Conservation (phyloP, 1,140 invertebrate species). For the Solenopsis invicta region DNA sequence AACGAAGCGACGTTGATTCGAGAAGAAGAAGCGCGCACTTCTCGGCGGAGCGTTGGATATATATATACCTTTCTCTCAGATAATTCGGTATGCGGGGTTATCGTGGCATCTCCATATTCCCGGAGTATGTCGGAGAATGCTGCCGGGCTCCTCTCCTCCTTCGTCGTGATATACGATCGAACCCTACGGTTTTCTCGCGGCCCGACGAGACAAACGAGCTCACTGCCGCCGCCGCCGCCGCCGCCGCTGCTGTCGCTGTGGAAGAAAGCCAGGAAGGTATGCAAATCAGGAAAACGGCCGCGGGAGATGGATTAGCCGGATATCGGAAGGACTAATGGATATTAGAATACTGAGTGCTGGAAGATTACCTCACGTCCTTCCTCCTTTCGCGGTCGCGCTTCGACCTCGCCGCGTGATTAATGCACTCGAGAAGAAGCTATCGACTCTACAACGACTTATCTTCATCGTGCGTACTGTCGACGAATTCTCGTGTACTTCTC, state of each 20-base stretch:
- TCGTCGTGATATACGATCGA: constrained; percentile 67
- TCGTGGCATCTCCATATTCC: constrained; percentile 65
- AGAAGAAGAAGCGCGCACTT: constrained; percentile 6
- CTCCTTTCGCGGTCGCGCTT: constrained; percentile 9
- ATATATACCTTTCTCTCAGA: constrained; percentile 53
- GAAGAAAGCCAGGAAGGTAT: constrained; percentile 74
- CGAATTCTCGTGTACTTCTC: neutral
- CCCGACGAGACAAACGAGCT: constrained; percentile 66
- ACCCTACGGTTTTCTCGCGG: constrained; percentile 62
- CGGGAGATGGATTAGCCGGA: constrained; percentile 71
- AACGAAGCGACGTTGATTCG: constrained; percentile 44
- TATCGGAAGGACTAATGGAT: constrained; percentile 74
- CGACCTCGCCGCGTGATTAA: constrained; percentile 28
- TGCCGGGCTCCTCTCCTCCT: constrained; percentile 12
- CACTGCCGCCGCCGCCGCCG: neutral
- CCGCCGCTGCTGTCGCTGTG: constrained; percentile 4
- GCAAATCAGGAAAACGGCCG: constrained; percentile 71
- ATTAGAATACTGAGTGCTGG: constrained; percentile 65
- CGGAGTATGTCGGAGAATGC: constrained; percentile 48
- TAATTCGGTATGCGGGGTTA: constrained; percentile 67
- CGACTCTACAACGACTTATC: neutral
- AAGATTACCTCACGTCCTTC: constrained; percentile 53
- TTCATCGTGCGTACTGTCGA: neutral
- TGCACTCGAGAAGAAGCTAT: constrained; percentile 14
- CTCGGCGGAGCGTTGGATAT: constrained; percentile 29